Percentiles rank a stretch among this genome's conserved stretches.
phyloP scores from a whole-genome alignment of 2,113 vertebrate species.

The Syrrhaptes paradoxus region DNA sequence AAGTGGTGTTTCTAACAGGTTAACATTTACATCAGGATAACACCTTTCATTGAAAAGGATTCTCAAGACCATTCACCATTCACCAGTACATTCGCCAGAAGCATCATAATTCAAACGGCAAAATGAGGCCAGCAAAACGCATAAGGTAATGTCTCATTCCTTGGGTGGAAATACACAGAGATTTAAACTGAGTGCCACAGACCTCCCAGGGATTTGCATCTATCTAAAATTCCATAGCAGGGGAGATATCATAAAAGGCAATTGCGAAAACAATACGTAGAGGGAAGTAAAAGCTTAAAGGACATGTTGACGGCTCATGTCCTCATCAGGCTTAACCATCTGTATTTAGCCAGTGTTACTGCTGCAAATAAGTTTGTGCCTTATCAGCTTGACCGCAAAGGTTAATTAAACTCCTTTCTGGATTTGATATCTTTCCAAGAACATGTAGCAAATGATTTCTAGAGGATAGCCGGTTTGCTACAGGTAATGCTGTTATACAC shows the following conservation, averaged over 20 bases:
- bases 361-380: conserved; percentile 15
- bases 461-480: background rate
- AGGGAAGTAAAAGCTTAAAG: conserved; percentile 7
- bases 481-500: background rate
- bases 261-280: background rate
- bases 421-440: conserved; percentile 19
- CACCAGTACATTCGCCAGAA: background rate
- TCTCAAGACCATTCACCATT: background rate
- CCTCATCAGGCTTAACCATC: background rate
- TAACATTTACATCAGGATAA: background rate
- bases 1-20: background rate
- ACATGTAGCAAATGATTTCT: background rate
- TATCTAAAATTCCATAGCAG: background rate
- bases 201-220: background rate
- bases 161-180: background rate
- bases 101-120: background rate
- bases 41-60: background rate
- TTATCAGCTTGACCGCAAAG: conserved; percentile 13
- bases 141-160: background rate
- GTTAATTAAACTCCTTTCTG: conserved; percentile 28
- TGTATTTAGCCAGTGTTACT: background rate
- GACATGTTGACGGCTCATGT: background rate
- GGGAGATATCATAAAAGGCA: background rate
- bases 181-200: background rate
- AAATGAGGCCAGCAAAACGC: background rate